phyloP scores from a whole-genome alignment of 2,888 invertebrate species.

The Ectemnius lituratus region DNA sequence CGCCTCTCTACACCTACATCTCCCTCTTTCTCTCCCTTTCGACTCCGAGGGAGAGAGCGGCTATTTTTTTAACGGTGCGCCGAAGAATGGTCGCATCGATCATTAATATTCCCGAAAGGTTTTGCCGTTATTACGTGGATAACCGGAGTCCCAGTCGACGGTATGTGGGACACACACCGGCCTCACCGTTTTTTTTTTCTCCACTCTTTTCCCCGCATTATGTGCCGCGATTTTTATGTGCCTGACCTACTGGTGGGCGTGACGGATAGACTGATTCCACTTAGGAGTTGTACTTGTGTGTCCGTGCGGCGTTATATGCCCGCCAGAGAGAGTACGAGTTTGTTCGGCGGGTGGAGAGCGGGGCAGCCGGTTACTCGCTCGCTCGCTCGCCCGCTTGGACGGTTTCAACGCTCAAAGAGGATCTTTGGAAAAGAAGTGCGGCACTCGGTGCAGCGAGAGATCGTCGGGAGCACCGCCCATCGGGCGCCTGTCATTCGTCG shows the following conservation, averaged over 20 bases:
- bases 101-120: slow-evolving; percentile 16
- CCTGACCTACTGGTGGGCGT: slow-evolving; percentile 25
- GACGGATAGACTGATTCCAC: slow-evolving; percentile 8
- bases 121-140: slow-evolving; percentile 1
- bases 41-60: not conserved
- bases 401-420: not conserved
- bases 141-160: not conserved
- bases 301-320: not conserved
- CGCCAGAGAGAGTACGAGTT: too few relatives aligned
- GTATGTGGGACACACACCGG: not conserved
- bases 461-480: slow-evolving; percentile 46
- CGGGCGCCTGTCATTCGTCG: slow-evolving; percentile 53
- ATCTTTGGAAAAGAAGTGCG: slow-evolving; percentile 15
- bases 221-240: slow-evolving; percentile 5
- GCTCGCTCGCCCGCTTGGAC: too few relatives aligned
- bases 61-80: not conserved
- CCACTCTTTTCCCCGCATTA: not conserved
- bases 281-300: slow-evolving; percentile 1
- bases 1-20: slow-evolving; percentile 15
- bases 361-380: too few relatives aligned
- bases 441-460: slow-evolving; percentile 13
- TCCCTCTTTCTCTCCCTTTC: not conserved
- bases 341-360: too few relatives aligned
- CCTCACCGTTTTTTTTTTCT: slow-evolving; percentile 6
- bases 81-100: slow-evolving; percentile 21